Evolutionary conservation across 1,140 invertebrate genomes (phyloP).

Genomic region (Drosophila takahashii): DNA sequence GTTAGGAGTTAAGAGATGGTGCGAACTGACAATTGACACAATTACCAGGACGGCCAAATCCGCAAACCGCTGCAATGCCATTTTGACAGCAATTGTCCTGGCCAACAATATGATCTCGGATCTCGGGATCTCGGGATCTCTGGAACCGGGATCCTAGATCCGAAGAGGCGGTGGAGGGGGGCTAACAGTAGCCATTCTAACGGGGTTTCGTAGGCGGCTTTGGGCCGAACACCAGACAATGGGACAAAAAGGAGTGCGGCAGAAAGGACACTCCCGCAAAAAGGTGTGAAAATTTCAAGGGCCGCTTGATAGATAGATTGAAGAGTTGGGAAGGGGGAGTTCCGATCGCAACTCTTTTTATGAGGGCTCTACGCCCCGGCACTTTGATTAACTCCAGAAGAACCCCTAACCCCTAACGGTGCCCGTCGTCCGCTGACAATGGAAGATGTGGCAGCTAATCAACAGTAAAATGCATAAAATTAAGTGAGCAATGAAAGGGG

Average conservation of each 20-base stretch:
- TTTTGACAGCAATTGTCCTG: conserved; percentile 70
- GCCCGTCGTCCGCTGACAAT: conserved; percentile 44
- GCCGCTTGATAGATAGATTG: conserved; percentile 67
- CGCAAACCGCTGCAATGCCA: conserved; percentile 42
- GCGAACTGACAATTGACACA: conserved; percentile 78
- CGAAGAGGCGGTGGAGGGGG: not conserved
- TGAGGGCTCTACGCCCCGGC: conserved; percentile 39
- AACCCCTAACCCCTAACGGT: conserved; percentile 25
- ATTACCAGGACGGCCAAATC: conserved; percentile 48
- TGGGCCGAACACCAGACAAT: conserved; percentile 38
- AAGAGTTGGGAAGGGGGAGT: not conserved
- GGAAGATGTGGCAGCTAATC: conserved; percentile 69
- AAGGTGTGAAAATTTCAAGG: conserved; percentile 70
- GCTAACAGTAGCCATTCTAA: conserved; percentile 40
- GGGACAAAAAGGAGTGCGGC: conserved; percentile 6
- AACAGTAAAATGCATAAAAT: conserved; percentile 79
- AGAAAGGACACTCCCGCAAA: conserved; percentile 23
- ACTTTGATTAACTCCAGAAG: conserved; percentile 59
- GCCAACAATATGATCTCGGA: conserved; percentile 47
- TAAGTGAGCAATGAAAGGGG: conserved; percentile 61
- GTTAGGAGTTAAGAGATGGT: conserved; percentile 44
- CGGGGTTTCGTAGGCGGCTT: conserved; percentile 76
- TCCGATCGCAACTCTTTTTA: conserved; percentile 46
- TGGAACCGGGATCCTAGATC: not conserved
- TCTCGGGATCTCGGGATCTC: not conserved